phyloP scores from a whole-genome alignment of 1,140 invertebrate genomes.

The Trichomalopsis sarcophagae region DNA sequence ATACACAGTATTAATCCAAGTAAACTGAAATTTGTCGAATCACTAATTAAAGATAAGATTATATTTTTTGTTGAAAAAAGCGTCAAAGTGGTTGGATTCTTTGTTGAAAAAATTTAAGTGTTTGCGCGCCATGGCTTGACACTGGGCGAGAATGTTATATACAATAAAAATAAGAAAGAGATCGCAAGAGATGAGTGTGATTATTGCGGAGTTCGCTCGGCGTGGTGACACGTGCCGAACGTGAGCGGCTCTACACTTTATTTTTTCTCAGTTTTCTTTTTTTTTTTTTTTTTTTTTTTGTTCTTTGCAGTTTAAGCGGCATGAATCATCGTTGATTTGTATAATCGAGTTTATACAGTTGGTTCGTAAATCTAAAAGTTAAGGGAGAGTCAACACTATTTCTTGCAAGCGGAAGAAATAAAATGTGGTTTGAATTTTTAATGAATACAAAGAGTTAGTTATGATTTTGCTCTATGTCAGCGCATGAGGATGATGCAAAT shows the following conservation, averaged over 20 bases:
- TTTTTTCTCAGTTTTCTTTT: slow-evolving; percentile 32
- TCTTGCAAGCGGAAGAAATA: background rate
- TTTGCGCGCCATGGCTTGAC: background rate
- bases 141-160: background rate
- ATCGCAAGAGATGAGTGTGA: background rate
- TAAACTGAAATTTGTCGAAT: too few relatives aligned
- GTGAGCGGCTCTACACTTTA: slow-evolving; percentile 41
- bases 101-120: slow-evolving; percentile 35
- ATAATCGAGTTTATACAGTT: slow-evolving; percentile 9
- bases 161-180: slow-evolving; percentile 6
- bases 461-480: slow-evolving; percentile 18
- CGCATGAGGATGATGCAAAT: background rate
- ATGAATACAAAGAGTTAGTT: background rate
- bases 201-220: slow-evolving; percentile 47
- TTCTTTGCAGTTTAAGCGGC: slow-evolving; percentile 33
- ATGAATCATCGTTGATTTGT: slow-evolving; percentile 3
- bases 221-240: slow-evolving; percentile 40
- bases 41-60: background rate
- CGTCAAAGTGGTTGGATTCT: slow-evolving; percentile 49
- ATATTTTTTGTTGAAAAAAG: slow-evolving; percentile 45
- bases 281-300: slow-evolving; percentile 45
- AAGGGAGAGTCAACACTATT: background rate
- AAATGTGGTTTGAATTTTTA: background rate
- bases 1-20: background rate
- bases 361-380: background rate